A percentile compares a stretch with the other conserved stretches of the same genome.
Evolutionary conservation across 2,797 vertebrate species (phyloP).

Genomic region (Alcedo atthis): DNA sequence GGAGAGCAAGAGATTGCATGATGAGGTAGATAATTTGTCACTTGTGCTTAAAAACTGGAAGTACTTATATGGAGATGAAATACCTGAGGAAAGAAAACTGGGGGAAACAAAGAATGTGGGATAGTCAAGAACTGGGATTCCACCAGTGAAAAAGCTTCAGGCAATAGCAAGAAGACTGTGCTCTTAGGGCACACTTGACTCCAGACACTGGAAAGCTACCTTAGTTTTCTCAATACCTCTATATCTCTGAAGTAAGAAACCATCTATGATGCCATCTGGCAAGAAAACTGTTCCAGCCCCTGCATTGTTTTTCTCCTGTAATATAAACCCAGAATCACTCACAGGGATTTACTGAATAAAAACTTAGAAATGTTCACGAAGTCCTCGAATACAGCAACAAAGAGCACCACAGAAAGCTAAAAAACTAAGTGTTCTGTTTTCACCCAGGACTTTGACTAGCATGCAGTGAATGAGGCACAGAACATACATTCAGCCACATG

Average conservation of each 20-base stretch:
- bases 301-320: rapidly evolving
- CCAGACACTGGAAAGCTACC: background rate
- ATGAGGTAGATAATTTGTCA: background rate
- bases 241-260: background rate
- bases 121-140: background rate
- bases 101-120: background rate
- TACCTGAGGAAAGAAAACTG: background rate
- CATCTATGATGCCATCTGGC: background rate
- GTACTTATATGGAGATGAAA: background rate
- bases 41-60: background rate
- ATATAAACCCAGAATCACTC: background rate
- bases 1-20: background rate
- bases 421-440: background rate
- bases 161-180: background rate
- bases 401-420: background rate
- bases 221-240: background rate
- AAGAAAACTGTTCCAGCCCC: background rate
- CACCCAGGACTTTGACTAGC: background rate
- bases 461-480: background rate
- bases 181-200: background rate
- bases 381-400: background rate
- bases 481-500: background rate
- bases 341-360: background rate
- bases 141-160: background rate
- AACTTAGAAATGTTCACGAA: background rate